Evolutionary conservation across 2,113 vertebrate species (phyloP), one percentile per base, ranked within the genome.

Genomic region (Ceyx cyanopectus): DNA sequence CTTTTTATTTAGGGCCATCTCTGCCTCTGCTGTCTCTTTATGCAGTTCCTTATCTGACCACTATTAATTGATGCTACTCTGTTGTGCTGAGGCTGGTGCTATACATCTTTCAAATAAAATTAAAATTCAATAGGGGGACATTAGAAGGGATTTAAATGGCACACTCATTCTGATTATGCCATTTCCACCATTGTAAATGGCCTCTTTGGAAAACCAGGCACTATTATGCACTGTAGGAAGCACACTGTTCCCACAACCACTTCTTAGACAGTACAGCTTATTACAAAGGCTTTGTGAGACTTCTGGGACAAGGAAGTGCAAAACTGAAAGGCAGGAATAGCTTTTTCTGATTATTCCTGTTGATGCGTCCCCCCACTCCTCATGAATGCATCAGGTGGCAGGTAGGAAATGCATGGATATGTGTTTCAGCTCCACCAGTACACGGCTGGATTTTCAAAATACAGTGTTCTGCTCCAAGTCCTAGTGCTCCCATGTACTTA

Each of bases 401-500:
- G 18, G n/a, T 30, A 73, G 29, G 26, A 67, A 90, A 70, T 34
- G 14, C 22, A 54, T 3, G 4, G 27, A 27, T 21, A 13, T 11
- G 4, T 4, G 4, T 56, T 84, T 60, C 40, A 72, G 18, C 11
- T 77, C 27, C 19, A 87, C 24, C 15, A 73, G 15, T n/a, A 23
- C 57, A 57, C 14, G 40, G 24, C 0, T 40, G 17, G 21, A 48
- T 22, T 63, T 63, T 29, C 43, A 77, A 83, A 87, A 86, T 17
- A 41, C 22, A 58, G 12, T 4, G 6, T 34, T 94, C 70, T 56
- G 5, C 26, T 74, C 5, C 30, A 69, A 29, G 24, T 66, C n/a
- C 6, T 21, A 23, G 27, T 40, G 8, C 6, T 73, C 12, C 7
- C 0, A 0, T 9, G 18, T 51, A 7, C 37, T 70, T 30, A 30